Evolutionary conservation across 2,888 invertebrate species (phyloP).

Genomic region (Elysia crispata): DNA sequence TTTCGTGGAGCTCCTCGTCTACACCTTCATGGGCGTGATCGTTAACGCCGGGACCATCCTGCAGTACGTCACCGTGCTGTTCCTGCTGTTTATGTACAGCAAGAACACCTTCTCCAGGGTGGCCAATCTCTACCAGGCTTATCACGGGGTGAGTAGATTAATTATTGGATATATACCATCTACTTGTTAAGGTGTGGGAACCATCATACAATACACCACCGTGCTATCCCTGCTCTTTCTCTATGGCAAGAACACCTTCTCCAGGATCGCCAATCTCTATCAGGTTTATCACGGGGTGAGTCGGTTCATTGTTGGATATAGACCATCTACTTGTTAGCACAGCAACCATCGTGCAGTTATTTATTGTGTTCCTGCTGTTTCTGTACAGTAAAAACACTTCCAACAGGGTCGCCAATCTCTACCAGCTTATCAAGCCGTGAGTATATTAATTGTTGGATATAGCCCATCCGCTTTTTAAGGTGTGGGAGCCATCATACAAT

Average conservation of each 20-base stretch:
- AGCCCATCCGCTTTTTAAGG: too few species aligned
- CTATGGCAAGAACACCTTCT: constrained; percentile 69
- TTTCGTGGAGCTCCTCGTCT: constrained; percentile 69
- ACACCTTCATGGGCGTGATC: constrained; percentile 72
- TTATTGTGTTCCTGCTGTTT: constrained; percentile 66
- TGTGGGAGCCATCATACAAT: constrained; percentile 63
- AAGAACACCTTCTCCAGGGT: constrained; percentile 70
- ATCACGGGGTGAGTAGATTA: constrained; percentile 62
- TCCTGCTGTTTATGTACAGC: constrained; percentile 68
- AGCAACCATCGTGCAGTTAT: constrained; percentile 63
- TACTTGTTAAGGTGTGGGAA: too few species aligned
- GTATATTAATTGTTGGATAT: too few species aligned
- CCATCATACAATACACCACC: constrained; percentile 66
- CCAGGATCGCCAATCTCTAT: constrained; percentile 67
- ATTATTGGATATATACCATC: too few species aligned
- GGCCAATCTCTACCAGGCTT: constrained; percentile 66
- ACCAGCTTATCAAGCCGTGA: constrained; percentile 69
- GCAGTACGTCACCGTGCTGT: constrained; percentile 66
- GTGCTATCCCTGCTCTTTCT: constrained; percentile 64
- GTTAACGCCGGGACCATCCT: constrained; percentile 68
- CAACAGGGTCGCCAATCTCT: constrained; percentile 66
- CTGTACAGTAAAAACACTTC: constrained; percentile 71
- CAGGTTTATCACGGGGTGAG: constrained; percentile 67
- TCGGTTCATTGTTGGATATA: too few species aligned
- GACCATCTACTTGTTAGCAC: too few species aligned